Conservation (phyloP, 1,140 invertebrate species). For the Augochlora pura region DNA sequence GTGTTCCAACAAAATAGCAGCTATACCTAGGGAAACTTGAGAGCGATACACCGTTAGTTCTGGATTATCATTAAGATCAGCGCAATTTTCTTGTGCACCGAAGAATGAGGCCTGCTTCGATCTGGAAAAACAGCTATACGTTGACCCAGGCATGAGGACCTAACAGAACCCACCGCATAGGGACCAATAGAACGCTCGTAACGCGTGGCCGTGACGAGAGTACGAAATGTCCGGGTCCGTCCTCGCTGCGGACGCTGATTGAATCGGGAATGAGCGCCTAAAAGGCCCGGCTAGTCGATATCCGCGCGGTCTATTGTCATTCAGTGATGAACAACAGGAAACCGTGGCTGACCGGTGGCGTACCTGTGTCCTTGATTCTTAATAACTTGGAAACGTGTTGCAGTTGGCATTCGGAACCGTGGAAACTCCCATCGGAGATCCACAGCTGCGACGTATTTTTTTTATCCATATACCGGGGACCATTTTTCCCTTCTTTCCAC, state of each 20-base stretch:
- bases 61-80: too few relatives aligned
- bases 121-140: not conserved
- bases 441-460: conserved; percentile 17
- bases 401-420: conserved; percentile 45
- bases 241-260: conserved; percentile 58
- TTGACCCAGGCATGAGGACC: conserved; percentile 25
- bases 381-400: conserved; percentile 41
- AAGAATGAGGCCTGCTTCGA: not conserved
- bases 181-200: conserved; percentile 53
- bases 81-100: not conserved
- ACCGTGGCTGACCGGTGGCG: conserved; percentile 35
- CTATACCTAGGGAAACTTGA: too few relatives aligned
- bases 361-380: conserved; percentile 62
- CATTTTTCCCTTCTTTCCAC: too few relatives aligned
- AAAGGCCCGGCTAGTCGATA: conserved; percentile 56
- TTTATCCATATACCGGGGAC: not conserved
- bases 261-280: conserved; percentile 66
- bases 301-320: conserved; percentile 52
- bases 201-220: conserved; percentile 52
- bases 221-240: conserved; percentile 48
- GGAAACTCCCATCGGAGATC: conserved; percentile 28
- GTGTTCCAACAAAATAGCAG: too few relatives aligned
- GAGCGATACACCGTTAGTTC: too few relatives aligned
- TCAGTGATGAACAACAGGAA: conserved; percentile 61
- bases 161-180: conserved; percentile 48